Base-by-base conservation (phyloP, 2,113 vertebrate species). In the Ornithorhynchus anatinus region DNA sequence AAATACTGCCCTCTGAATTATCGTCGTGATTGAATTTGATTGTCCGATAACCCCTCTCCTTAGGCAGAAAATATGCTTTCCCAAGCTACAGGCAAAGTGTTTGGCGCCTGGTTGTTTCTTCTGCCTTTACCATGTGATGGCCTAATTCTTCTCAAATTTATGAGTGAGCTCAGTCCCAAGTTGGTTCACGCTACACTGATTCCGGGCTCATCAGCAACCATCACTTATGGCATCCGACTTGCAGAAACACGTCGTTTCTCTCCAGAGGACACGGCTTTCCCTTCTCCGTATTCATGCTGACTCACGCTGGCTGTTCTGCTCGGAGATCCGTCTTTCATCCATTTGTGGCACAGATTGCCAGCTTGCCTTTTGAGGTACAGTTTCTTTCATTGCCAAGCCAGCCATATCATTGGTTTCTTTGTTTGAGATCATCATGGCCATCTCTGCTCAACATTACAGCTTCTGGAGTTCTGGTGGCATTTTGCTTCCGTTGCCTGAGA, bases 111-210 rank as follows among this genome's bases (percentile, higher is more conserved):
- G 54, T 69, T 39, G 37, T 15, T 65, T 15, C 32, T 58, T 56
- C 59, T 86, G 43, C 69, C 75, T 86, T 72, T 3, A 29, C 63
- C 57, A 61, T 78, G 58, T 78, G 65, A 88, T 50, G 27, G 33
- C 69, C 60, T 81, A 75, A 87, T 87, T 77, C 64, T 50, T 69
- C 58, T 85, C 80, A 80, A 77, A 69, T 90, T 90, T 85, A 80
- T 0, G 3, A 84, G 37, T 65, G 71, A 33, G 23, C 69, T 75
- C 78, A 64, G 23, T 59, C 59, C 38, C 42, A 80, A 77, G 79
- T 77, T 82, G 79, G 84, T 58, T 68, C 80, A 65, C 45, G 20
- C 8, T 75, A 59, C 2, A 7, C 8, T 14, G 33, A 8, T 22
- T 51, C 67, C n/a, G 78, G 80, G 69, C 72, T 80, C 48, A 45